Evolutionary conservation across 2,797 vertebrate genomes (phyloP).

Genomic region (Geotrypetes seraphini): DNA sequence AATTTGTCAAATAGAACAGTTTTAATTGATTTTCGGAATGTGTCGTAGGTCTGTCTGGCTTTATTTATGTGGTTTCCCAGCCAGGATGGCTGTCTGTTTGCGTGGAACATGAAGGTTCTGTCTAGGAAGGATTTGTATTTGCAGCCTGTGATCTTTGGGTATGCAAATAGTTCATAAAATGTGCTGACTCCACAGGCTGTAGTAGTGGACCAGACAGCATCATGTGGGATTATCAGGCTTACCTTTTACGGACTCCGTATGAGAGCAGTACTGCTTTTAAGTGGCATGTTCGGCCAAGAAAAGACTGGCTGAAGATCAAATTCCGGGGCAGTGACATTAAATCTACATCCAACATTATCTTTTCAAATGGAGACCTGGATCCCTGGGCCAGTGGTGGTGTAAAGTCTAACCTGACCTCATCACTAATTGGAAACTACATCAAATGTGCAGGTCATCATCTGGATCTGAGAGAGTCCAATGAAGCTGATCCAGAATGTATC

Average conservation of each 20-base stretch:
- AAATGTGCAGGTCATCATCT: too few species aligned
- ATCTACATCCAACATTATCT: conserved; percentile 82
- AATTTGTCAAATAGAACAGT: too few species aligned
- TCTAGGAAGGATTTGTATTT: too few species aligned
- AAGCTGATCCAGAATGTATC: conserved; percentile 65
- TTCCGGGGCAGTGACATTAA: conserved; percentile 74
- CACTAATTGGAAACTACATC: too few species aligned
- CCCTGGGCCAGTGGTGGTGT: conserved; percentile 91
- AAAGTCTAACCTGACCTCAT: too few species aligned
- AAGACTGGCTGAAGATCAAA: conserved; percentile 64
- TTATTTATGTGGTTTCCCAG: too few species aligned
- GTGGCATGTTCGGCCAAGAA: conserved; percentile 69
- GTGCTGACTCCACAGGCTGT: conserved; percentile 85
- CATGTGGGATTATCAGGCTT: conserved; percentile 97
- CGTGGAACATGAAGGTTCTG: too few species aligned
- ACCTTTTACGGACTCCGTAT: conserved; percentile 55
- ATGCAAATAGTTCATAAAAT: conserved; percentile 66
- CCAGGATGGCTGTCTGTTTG: too few species aligned
- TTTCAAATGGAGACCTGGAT: conserved; percentile 89
- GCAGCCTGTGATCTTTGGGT: too few species aligned
- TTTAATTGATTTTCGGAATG: too few species aligned
- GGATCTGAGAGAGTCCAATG: conserved; percentile 66
- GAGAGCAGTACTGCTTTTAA: conserved; percentile 65
- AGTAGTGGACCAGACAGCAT: conserved; percentile 59
- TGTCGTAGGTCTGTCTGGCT: too few species aligned